phyloP scores from a whole-genome alignment of 2,888 invertebrate genomes.

The Sphecodes monilicornis region DNA sequence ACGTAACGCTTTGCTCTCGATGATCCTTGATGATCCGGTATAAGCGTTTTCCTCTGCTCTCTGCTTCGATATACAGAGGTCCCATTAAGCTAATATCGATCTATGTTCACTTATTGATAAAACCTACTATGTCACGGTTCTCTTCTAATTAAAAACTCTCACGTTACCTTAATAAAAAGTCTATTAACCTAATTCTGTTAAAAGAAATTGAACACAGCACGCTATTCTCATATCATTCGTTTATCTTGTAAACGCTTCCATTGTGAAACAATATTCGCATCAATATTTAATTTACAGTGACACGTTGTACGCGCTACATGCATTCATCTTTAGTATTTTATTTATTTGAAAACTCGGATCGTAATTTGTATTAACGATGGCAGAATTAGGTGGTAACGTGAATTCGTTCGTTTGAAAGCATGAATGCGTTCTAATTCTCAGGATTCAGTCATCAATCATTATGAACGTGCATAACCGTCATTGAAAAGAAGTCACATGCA shows the following conservation, averaged over 20 bases:
- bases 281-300: neutral
- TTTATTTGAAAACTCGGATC: neutral
- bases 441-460: no score
- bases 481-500: no score
- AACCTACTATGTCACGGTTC: neutral
- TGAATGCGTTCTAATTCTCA: neutral
- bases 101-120: neutral
- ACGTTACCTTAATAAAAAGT: neutral
- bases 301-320: neutral
- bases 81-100: neutral
- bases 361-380: neutral
- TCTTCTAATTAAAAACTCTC: neutral
- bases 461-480: no score
- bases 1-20: neutral
- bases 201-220: neutral
- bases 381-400: neutral
- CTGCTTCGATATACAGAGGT: no score
- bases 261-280: neutral
- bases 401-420: neutral
- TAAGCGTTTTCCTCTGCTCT: no score
- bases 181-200: neutral
- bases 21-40: neutral
- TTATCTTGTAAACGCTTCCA: neutral
- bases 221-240: neutral
- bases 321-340: neutral